Base-by-base conservation (phyloP, 2,888 invertebrate species). In the Lymantria monacha region DNA sequence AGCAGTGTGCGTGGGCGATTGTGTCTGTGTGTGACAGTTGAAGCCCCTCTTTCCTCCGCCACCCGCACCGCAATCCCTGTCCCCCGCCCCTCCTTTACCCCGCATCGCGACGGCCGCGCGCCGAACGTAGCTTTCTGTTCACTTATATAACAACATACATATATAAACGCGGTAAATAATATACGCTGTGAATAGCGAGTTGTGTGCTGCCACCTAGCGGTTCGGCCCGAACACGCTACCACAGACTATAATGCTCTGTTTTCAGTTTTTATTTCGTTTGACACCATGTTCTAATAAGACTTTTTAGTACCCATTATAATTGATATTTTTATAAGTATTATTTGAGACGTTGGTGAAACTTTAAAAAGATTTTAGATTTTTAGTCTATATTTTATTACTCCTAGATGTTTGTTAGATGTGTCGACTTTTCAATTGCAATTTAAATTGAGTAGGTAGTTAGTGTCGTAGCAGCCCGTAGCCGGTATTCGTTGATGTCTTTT, bases 141-240 rank as follows among this genome's bases (percentile, higher is more conserved):
- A 81, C 86, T 90, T 90, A 91, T 90, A 90, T 91, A 90, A 91
- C 87, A 74, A 83, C 81, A 81, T 79, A 86, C 77, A 82, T 84
- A 85, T 75, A 84, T 82, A 85, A 79, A 79, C 79, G 76, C 70
- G 74, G 89, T 90, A 91, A 83, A 91, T 90, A 87, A 90, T 88
- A 85, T 88, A 89, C 85, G 79, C 76, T 77, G 81, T 81, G 88
- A 88, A 87, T 85, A 88, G 84, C 83, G 76, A 78, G 80, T 82
- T 85, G 80, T 86, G 87, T 89, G 88, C 87, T 87, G 90, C 90
- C 91, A 90, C 90, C 91, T 90, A 89, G 90, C 84, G 87, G 78
- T 70, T 77, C 72, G 72, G 77, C 76, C 76, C 74, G 69, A 76
- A 75, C 74, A 70, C 69, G 62, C 66, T 70, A 62, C 75, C 81